phyloP scores from a whole-genome alignment of 1,140 invertebrate genomes.

The Drosophila littoralis region DNA sequence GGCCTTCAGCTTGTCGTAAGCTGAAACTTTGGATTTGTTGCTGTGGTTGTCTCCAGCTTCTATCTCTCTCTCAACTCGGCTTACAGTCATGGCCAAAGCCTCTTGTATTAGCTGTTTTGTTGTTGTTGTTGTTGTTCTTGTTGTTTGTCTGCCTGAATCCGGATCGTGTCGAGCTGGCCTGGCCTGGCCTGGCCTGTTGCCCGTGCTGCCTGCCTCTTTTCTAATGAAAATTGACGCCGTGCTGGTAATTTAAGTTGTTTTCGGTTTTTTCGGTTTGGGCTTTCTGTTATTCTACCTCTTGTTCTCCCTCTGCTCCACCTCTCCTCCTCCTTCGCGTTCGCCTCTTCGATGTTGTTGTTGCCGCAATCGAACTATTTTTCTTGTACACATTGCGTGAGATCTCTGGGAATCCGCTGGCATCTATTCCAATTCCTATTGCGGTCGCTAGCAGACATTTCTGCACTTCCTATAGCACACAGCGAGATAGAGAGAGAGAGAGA shows the following conservation, averaged over 20 bases:
- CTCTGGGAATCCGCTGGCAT: constrained; percentile 22
- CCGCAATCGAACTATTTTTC: constrained; percentile 50
- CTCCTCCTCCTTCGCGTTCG: not conserved
- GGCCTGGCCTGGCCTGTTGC: constrained; percentile 4
- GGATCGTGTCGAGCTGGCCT: constrained; percentile 31
- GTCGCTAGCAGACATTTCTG: not conserved
- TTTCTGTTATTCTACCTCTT: constrained; percentile 40
- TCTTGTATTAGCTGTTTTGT: constrained; percentile 24
- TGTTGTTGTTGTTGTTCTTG: constrained; percentile 7
- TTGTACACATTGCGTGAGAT: constrained; percentile 38
- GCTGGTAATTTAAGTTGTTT: constrained; percentile 80
- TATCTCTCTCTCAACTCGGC: constrained; percentile 26
- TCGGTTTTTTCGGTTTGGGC: constrained; percentile 54
- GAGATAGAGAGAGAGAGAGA: not conserved
- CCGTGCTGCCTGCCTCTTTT: constrained; percentile 57
- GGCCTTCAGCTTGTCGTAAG: constrained; percentile 19
- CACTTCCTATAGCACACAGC: not conserved
- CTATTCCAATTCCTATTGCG: constrained; percentile 34
- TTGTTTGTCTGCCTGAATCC: constrained; percentile 36
- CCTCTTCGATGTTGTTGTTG: constrained; percentile 18
- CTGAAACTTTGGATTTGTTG: constrained; percentile 39
- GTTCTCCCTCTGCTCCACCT: not conserved
- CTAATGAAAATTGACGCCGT: constrained; percentile 82
- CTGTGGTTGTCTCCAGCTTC: constrained; percentile 19
- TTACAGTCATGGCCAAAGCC: constrained; percentile 21